Evolutionary conservation across 1,140 invertebrate species (phyloP).

Genomic region (Orussus abietinus): DNA sequence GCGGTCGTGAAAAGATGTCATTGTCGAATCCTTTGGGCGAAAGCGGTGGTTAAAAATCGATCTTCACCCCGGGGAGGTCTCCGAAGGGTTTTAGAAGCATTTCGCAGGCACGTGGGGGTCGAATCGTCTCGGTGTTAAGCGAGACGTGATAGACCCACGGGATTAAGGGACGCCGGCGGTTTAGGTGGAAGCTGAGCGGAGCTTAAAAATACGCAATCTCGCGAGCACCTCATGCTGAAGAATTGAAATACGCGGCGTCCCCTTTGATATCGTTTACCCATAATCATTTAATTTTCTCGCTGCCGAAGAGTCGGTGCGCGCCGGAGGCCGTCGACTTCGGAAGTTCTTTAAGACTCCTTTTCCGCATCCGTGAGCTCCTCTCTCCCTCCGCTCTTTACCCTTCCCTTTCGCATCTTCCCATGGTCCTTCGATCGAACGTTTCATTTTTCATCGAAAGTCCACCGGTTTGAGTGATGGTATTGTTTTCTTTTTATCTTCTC

Average conservation of each 20-base stretch:
- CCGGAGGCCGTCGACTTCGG: conserved; percentile 16
- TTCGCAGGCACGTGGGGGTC: conserved; percentile 4
- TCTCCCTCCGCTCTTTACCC: no score
- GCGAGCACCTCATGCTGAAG: conserved; percentile 52
- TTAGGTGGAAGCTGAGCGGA: conserved; percentile 25
- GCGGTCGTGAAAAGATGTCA: no score
- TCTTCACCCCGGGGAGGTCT: background rate
- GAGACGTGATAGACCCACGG: conserved; percentile 41
- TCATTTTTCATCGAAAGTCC: no score
- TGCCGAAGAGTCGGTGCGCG: conserved; percentile 17
- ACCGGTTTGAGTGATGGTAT: no score
- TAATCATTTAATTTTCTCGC: conserved; percentile 54
- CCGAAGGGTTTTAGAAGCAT: background rate
- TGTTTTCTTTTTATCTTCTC: no score
- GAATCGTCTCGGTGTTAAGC: conserved; percentile 48
- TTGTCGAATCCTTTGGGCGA: no score
- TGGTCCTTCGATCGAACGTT: no score
- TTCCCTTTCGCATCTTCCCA: no score
- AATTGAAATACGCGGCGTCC: conserved; percentile 52
- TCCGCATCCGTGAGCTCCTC: conserved; percentile 9
- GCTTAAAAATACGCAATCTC: conserved; percentile 57
- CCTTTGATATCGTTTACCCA: conserved; percentile 56
- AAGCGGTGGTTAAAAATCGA: background rate
- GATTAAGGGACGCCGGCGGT: conserved; percentile 20
- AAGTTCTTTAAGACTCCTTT: conserved; percentile 21